Evolutionary conservation across 2,113 vertebrate genomes (phyloP).

Genomic region (Vulpes vulpes): DNA sequence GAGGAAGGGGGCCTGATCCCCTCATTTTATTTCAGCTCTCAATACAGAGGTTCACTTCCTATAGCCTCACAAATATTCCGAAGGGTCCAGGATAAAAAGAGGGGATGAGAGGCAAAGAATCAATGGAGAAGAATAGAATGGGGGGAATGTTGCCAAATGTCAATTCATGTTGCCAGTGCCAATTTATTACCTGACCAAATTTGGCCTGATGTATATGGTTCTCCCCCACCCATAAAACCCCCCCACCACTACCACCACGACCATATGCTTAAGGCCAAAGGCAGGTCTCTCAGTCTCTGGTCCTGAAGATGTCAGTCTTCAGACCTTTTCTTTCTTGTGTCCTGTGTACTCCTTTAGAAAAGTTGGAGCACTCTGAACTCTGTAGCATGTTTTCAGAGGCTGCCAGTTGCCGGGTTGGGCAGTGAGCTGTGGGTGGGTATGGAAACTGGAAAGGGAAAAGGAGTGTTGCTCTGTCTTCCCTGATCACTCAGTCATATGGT

Average conservation of each 20-base stretch:
- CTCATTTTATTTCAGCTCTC: conserved; percentile 33
- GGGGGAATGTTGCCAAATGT: background rate
- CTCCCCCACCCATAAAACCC: background rate
- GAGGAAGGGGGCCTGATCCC: background rate
- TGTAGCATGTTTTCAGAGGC: background rate
- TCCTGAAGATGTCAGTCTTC: background rate
- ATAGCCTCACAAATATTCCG: background rate
- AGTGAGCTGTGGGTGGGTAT: background rate
- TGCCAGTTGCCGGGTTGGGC: background rate
- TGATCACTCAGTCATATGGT: background rate
- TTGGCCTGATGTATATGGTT: background rate
- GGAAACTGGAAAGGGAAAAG: background rate
- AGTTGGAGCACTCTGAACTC: background rate
- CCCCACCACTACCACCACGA: background rate
- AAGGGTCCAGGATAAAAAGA: background rate
- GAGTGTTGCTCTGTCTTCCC: background rate
- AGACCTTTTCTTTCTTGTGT: background rate
- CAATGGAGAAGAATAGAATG: background rate
- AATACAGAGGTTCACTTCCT: background rate
- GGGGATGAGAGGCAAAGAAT: background rate
- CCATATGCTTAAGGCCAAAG: background rate
- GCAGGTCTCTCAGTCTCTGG: background rate
- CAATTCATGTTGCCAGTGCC: background rate
- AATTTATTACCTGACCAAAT: conserved; percentile 36
- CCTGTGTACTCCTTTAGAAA: background rate